Base-by-base conservation (phyloP, 2,888 invertebrate genomes). In the Merodon equestris region DNA sequence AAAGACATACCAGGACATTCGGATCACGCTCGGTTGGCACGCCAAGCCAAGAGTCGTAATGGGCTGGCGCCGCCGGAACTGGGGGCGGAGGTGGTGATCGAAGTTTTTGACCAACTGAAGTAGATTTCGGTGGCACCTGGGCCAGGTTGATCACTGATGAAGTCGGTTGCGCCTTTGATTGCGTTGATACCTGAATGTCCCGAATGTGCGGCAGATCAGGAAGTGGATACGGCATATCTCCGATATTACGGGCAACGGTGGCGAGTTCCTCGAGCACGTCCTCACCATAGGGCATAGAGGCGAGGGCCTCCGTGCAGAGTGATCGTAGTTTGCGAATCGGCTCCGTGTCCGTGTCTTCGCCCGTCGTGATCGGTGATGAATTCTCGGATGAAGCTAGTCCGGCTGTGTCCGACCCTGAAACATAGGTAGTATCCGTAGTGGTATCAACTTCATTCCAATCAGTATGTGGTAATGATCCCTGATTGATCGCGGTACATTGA, bases 201-300 rank as follows among this genome's bases (percentile, higher is more conserved):
- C 89, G 86, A 58, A 90, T 90, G 40, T 88, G 86, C 14, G 91
- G 90, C 63, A 91, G 68, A 64, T 90, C 88, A 3, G 91, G 91
- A 81, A 90, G 81, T 5, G 90, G 90, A 84, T 89, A 90, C 27
- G 91, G 90, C 90, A 91, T 91, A 42, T 84, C 84, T 3, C 83
- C 82, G 67, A 87, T 87, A 54, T 84, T 90, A 85, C 91, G 89
- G 9, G 93, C 92, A 10, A 93, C 92, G 42, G 90, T 90, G 27
- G 93, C 93, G 45, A 94, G 85, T 86, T 93, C 93, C 88, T 93
- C 92, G 74, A 94, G 87, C 82, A 95, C 91, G 84, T 92, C 92
- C 17, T 90, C 89, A 54, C 95, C 95, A 85, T 91, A 93, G 2
- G 94, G 94, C 85, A 94, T 90, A 5, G 91, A 90, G 14, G 93